Conservation (phyloP, 2,797 vertebrate species). For the Pagetopsis macropterus region DNA sequence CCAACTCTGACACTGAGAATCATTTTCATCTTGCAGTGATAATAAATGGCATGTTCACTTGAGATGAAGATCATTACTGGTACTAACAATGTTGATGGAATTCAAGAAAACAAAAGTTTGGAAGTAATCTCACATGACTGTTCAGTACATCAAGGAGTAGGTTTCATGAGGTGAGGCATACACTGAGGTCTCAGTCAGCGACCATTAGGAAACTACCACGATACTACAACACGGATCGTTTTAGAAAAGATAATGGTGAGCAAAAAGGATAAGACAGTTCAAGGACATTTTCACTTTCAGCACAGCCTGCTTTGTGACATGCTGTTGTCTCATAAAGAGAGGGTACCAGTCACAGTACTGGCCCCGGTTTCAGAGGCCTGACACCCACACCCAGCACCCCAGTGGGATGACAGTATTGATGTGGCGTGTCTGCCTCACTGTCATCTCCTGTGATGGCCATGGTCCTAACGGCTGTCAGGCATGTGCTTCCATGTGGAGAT, state of each 20-base stretch:
- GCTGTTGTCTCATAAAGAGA: conserved; percentile 49
- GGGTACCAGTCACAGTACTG: conserved; percentile 55
- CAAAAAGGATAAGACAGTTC: conserved; percentile 62
- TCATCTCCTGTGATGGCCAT: conserved; percentile 63
- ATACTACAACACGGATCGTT: conserved; percentile 30
- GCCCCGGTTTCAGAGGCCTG: conserved; percentile 59
- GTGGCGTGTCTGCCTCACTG: conserved; percentile 63
- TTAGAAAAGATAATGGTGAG: conserved; percentile 42
- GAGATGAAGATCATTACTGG: conserved; percentile 6
- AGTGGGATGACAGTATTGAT: conserved; percentile 69
- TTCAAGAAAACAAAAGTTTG: conserved; percentile 2
- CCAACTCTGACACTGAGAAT: not conserved
- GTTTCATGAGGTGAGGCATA: conserved; percentile 50
- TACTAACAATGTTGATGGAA: not conserved
- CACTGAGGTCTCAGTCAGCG: conserved; percentile 25
- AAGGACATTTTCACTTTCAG: conserved; percentile 65
- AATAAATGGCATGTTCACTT: conserved; percentile 8
- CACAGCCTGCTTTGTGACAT: conserved; percentile 46
- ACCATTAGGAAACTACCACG: conserved; percentile 41
- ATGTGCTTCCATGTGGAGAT: conserved; percentile 61
- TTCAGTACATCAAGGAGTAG: conserved; percentile 32
- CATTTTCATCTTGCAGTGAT: not conserved
- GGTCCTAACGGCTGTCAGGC: conserved; percentile 69
- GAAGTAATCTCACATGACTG: conserved; percentile 14
- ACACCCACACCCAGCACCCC: conserved; percentile 58